Evolutionary conservation across 2,797 vertebrate genomes (phyloP), one percentile per base, ranked within the genome.

Genomic region (Sparus aurata): DNA sequence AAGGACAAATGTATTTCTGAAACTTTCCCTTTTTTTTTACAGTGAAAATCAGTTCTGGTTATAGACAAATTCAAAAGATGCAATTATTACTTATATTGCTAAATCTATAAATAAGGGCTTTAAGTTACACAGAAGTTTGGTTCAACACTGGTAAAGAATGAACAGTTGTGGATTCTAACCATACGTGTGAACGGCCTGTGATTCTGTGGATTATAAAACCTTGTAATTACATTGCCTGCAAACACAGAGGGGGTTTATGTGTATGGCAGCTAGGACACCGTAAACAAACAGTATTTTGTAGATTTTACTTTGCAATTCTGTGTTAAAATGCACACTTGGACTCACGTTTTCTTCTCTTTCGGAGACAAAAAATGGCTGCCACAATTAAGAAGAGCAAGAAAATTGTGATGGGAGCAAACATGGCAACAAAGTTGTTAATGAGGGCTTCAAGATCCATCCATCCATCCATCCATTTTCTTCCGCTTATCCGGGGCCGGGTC

Each of bases 371-470:
- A 10, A 34, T 34, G 38, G 7, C 3, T 9, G 6, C 41, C 20
- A 23, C 52, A 11, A n/a, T 1, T 1, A 11, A 2, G 15, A 45
- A 3, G 3, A 27, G 10, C 7, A 4, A 1, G 3, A 18, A 0
- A 20, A 10, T 0, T 3, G 2, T 2, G 0, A n/a, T 4, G 5
- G 2, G 0, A 4, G 4, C 12, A 17, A 15, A 0, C 12, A 12
- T 1, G 5, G 2, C 0, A 3, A 8, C 2, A 12, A 4, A 1
- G 4, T 2, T 16, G 20, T 0, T 30, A 2, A 10, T 18, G 1
- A 0, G 1, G 8, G 0, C 0, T 66, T 4, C 1, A 7, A 3
- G n/a, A n/a, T n/a, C n/a, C n/a, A n/a, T n/a, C n/a, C n/a, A n/a
- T n/a, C n/a, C n/a, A n/a, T n/a, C n/a, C n/a, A n/a, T n/a, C n/a